Percentiles rank a stretch among this genome's conserved stretches.
phyloP scores from a whole-genome alignment of 2,888 invertebrate genomes.

The Morpho helenor region DNA sequence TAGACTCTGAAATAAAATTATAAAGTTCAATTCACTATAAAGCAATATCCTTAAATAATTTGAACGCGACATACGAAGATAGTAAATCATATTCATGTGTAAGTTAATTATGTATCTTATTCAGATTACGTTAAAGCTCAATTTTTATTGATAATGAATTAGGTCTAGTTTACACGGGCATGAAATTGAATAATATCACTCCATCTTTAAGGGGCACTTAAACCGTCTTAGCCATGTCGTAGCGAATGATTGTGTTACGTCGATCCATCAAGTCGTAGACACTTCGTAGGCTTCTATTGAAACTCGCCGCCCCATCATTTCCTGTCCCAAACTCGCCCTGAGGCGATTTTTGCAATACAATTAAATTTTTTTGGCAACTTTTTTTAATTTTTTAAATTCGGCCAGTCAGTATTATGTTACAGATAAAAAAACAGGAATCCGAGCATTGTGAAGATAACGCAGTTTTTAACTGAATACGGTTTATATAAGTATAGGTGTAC shows the following conservation, averaged over 20 bases:
- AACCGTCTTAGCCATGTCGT: constrained; percentile 56
- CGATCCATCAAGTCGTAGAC: constrained; percentile 72
- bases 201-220: constrained; percentile 74
- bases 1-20: accelerated
- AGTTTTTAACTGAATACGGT: constrained; percentile 45
- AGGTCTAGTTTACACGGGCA: constrained; percentile 22
- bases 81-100: neutral
- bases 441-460: constrained; percentile 22
- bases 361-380: constrained; percentile 54
- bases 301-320: constrained; percentile 67
- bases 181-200: constrained; percentile 70
- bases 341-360: constrained; percentile 67
- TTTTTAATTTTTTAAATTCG: constrained; percentile 50
- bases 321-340: constrained; percentile 51
- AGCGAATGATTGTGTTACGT: constrained; percentile 71
- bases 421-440: constrained; percentile 45
- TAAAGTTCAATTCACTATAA: constrained; percentile 14
- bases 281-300: constrained; percentile 64
- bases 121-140: constrained; percentile 22
- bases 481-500: constrained; percentile 19
- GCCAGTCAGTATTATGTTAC: constrained; percentile 70
- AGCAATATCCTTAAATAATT: neutral
- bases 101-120: constrained; percentile 24
- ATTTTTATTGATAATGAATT: constrained; percentile 11
- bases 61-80: constrained; percentile 3